Conservation (phyloP, 2,888 invertebrate genomes). For the Ectemnius cavifrons region DNA sequence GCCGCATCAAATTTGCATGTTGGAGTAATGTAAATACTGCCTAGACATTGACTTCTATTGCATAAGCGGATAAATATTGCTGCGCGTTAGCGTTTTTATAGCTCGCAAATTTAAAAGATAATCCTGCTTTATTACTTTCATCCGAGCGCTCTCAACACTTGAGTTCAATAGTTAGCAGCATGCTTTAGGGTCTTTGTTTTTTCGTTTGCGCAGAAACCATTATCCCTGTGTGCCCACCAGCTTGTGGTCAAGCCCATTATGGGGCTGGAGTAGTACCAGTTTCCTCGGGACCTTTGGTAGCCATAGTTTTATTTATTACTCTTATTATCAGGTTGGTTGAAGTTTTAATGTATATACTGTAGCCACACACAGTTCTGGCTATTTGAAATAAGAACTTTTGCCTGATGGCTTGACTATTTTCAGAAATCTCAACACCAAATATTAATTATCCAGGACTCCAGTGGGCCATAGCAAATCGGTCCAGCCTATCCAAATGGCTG, state of each 20-base stretch:
- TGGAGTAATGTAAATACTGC: conserved; percentile 3
- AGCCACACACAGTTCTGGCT: not conserved
- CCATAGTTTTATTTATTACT: conserved; percentile 79
- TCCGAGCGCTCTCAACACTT: conserved; percentile 15
- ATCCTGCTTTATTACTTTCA: conserved; percentile 13
- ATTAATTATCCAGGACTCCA: conserved; percentile 85
- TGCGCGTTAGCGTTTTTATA: not conserved
- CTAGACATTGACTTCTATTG: not conserved
- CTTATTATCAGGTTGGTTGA: conserved; percentile 76
- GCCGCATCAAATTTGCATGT: conserved; percentile 26
- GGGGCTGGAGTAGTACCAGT: conserved; percentile 80
- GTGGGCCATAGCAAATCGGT: conserved; percentile 78
- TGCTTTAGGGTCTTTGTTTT: conserved; percentile 70
- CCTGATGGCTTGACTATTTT: conserved; percentile 25
- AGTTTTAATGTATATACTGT: not conserved
- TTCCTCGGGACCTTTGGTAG: conserved; percentile 75
- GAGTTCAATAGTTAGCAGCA: conserved; percentile 61
- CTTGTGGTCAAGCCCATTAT: conserved; percentile 87
- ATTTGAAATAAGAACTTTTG: not conserved
- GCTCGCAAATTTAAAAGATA: not conserved
- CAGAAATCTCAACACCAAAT: conserved; percentile 86
- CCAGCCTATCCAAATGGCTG: conserved; percentile 68
- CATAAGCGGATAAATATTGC: not conserved
- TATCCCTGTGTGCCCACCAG: conserved; percentile 95
- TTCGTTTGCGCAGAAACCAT: conserved; percentile 86